Evolutionary conservation across 2,797 vertebrate genomes (phyloP).

Genomic region (Enteromius radiatus): DNA sequence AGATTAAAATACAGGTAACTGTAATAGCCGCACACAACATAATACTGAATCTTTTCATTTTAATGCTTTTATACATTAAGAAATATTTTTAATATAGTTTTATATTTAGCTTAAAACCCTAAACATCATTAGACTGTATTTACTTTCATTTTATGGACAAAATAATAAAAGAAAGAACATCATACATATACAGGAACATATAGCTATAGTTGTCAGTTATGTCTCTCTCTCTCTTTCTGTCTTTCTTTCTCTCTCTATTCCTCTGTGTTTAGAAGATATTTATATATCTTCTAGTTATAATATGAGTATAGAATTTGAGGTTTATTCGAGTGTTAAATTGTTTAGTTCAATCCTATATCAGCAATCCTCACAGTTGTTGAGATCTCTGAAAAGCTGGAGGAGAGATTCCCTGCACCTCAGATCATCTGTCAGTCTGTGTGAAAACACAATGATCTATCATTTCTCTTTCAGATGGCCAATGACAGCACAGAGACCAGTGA

Average conservation of each 20-base stretch:
- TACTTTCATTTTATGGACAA: not conserved
- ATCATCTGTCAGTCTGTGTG: not conserved
- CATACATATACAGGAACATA: not conserved
- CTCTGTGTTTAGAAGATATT: not conserved
- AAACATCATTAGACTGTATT: not conserved
- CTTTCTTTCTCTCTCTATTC: not conserved
- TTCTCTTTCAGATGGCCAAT: conserved; percentile 89
- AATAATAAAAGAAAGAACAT: no score
- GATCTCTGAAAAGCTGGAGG: not conserved
- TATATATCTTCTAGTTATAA: not conserved
- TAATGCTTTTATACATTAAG: not conserved
- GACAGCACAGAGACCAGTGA: conserved; percentile 99
- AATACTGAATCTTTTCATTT: not conserved
- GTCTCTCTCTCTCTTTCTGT: not conserved
- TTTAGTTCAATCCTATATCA: not conserved
- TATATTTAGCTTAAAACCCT: not conserved
- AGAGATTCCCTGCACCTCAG: not conserved
- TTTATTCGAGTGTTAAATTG: not conserved
- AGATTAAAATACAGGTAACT: not conserved
- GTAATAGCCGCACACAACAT: not conserved
- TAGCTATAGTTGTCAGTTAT: not conserved
- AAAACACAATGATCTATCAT: conserved; percentile 30
- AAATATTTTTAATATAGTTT: not conserved
- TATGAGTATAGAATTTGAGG: not conserved
- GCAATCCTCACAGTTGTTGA: not conserved